Percentiles rank a stretch among this genome's conserved stretches.
Conservation (phyloP, 2,113 vertebrate species). For the Myotis yumanensis region DNA sequence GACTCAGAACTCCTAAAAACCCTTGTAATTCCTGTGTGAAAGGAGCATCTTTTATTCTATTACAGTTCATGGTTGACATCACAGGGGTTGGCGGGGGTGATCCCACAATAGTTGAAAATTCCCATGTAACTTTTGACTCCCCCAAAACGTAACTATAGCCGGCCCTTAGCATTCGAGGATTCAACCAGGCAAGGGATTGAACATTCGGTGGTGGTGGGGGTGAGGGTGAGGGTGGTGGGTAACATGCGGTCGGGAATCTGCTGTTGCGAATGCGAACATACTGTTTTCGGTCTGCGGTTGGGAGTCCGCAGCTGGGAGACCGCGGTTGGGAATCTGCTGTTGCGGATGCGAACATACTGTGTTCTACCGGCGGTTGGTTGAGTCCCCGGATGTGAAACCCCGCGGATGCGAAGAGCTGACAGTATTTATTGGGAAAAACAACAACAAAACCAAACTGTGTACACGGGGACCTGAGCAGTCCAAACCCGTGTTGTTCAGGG, state of each 20-base stretch:
- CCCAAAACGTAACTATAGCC: neutral
- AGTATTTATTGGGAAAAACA: neutral
- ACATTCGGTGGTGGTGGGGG: neutral
- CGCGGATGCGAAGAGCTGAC: neutral
- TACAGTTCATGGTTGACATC: neutral
- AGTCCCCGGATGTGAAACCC: neutral
- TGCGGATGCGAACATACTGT: neutral
- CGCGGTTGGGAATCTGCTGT: neutral
- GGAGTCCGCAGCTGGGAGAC: no score
- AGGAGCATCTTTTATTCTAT: neutral
- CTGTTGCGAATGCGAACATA: neutral
- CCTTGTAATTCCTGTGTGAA: neutral
- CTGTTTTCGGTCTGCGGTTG: no score
- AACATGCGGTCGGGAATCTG: neutral
- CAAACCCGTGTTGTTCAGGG: neutral
- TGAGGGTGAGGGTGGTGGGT: no score
- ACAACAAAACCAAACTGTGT: neutral
- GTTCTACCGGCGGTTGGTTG: neutral
- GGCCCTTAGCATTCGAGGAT: neutral
- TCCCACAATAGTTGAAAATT: neutral
- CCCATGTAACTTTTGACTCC: neutral
- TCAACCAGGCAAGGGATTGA: neutral
- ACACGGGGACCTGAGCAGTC: neutral
- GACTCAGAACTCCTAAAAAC: neutral
- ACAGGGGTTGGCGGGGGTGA: neutral